Evolutionary conservation across 2,113 vertebrate genomes (phyloP), one percentile per base, ranked within the genome.

Genomic region (Notothenia rossii): DNA sequence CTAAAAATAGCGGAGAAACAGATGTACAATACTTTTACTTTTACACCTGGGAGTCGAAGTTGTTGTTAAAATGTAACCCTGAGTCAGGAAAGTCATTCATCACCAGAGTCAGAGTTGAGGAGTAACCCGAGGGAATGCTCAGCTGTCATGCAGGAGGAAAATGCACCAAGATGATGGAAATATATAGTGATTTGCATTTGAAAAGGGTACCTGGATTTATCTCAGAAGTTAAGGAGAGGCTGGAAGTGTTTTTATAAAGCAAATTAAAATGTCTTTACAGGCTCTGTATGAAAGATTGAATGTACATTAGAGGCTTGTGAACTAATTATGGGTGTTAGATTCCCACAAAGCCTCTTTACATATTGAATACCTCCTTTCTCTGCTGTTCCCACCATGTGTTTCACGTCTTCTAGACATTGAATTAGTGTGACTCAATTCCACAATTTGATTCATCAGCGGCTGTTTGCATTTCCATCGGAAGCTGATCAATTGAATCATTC

Each of bases 401-500:
- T 71, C 49, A 46, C 75, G 17, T 79, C 60, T 77, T 68, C 33
- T 29, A 79, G 45, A 62, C 66, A 51, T 55, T 69, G 33, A 84
- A 69, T 72, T 71, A 75, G 54, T 43, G 49, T 79, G 82, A 73
- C 64, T 84, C 72, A 67, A 46, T 92, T 88, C 78, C 54, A 36
- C 76, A 51, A 72, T 83, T 86, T 72, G 29, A 81, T 88, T 84
- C 62, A 63, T 79, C 75, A 75, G 50, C 49, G 10, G 77, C 75
- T 87, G 58, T 56, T 60, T 25, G 68, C 43, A 65, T 93, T 59
- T 66, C 65, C 80, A 74, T 66, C 75, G 70, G 50, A 80, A 84
- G 54, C 58, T 72, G 74, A 91, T 87, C 80, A 78, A 86, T 87
- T 80, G 67, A 86, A 82, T 86, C 73, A 62, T 84, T 83, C 40